Base-by-base conservation (phyloP, 1,140 invertebrate genomes). In the Anthonomus grandis region DNA sequence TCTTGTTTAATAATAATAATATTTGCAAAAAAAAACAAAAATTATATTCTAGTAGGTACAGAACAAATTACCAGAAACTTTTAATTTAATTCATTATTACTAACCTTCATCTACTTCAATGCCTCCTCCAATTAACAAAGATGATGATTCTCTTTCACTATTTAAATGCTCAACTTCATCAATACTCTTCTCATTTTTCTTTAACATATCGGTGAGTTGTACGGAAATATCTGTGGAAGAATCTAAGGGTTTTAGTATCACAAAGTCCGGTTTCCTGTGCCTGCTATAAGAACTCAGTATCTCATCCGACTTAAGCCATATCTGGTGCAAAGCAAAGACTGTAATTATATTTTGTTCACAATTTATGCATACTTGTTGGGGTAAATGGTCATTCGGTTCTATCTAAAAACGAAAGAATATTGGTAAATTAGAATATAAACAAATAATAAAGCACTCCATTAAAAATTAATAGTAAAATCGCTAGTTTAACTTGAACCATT, bases 281-380 rank as follows among this genome's bases (percentile, higher is more conserved):
- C 25, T 24, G 68, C 59, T 49, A 70, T 55, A 22, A 76, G 57
- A 3, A 68, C 69, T 34, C 59, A 51, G 55, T 76, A n/a, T n/a
- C n/a, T n/a, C n/a, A n/a, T n/a, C 71, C 17, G 73, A 74, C 44
- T 65, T 57, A 49, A 74, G 69, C 55, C 74, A 75, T 51, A 69
- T 59, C 50, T 73, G 65, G 62, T 74, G 75, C 57, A 77, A 77
- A 9, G 68, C 68, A 54, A 71, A 76, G 17, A 72, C 65, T 38
- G 65, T 65, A 25, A 70, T 70, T 3, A 76, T 70, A 36, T 73
- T 69, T 24, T 70, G 60, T 21, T 72, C 65, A 62, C 76, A 77
- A 54, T 73, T 64, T 18, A 67, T 47, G 61, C 76, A 77, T 10
- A 77, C 68, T 57, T 73, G 64, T 12, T 62, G 59, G 6, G 76